Evolutionary conservation across 1,140 invertebrate genomes (phyloP).

Genomic region (Aphaenogaster floridana): DNA sequence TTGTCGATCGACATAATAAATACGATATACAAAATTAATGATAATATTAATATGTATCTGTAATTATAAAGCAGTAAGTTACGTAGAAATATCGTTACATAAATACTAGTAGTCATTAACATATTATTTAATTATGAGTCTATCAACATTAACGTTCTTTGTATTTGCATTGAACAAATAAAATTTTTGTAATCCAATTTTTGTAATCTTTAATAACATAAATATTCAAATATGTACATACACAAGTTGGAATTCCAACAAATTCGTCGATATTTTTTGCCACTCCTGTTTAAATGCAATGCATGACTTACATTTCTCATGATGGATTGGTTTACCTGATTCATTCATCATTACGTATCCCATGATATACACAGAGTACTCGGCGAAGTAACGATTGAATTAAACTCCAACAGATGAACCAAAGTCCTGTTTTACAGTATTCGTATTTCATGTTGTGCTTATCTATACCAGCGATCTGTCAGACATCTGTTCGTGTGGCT

Average conservation of each 20-base stretch:
- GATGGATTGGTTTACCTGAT: constrained; percentile 13
- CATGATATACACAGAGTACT: neutral
- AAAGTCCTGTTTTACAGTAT: neutral
- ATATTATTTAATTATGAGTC: neutral
- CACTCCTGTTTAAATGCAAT: neutral
- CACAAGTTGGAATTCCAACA: neutral
- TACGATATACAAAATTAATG: neutral
- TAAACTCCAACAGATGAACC: neutral
- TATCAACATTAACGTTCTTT: neutral
- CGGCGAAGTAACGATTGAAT: neutral
- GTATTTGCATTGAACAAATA: neutral
- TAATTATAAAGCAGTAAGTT: neutral
- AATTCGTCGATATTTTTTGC: neutral
- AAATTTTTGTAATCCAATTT: neutral
- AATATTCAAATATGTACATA: neutral
- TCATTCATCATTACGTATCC: neutral
- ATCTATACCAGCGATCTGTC: neutral
- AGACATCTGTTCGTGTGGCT: neutral
- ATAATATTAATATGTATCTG: neutral
- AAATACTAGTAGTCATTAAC: neutral
- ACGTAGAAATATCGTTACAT: neutral
- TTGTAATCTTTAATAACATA: neutral
- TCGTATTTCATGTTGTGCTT: neutral
- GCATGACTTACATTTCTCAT: neutral
- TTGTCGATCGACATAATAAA: neutral